phyloP scores from a whole-genome alignment of 2,113 vertebrate genomes.

The Crotalus helleri region DNA sequence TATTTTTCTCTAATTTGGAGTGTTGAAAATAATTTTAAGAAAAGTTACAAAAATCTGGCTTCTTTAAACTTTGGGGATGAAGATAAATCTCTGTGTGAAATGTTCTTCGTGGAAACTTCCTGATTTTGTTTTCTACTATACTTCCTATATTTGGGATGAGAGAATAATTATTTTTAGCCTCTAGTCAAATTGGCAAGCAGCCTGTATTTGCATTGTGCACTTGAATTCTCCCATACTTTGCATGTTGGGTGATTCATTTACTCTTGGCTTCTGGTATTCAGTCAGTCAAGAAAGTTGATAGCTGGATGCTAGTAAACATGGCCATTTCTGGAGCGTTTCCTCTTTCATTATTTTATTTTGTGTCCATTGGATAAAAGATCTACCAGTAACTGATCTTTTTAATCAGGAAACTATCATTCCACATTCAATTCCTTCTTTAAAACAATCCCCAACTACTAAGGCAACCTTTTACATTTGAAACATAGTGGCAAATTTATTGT shows the following conservation, averaged over 20 bases:
- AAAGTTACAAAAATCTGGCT: neutral
- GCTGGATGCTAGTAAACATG: neutral
- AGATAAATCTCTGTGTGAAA: neutral
- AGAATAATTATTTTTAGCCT: neutral
- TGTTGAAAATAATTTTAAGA: neutral
- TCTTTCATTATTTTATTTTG: neutral
- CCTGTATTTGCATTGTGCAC: neutral
- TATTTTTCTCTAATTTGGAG: neutral
- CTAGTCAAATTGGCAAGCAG: neutral
- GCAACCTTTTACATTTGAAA: constrained; percentile 10
- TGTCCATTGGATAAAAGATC: neutral
- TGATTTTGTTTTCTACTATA: neutral
- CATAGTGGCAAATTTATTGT: neutral
- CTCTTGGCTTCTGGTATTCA: neutral
- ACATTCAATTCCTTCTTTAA: neutral
- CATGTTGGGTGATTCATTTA: neutral
- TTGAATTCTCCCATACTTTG: neutral
- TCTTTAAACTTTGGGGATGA: neutral
- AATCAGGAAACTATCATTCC: neutral
- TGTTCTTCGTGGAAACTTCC: neutral
- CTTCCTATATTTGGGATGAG: neutral
- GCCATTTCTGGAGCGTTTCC: neutral
- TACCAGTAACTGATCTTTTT: neutral
- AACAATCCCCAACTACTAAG: neutral
- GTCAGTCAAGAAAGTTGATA: neutral